Evolutionary conservation across 2,113 vertebrate genomes (phyloP).

Genomic region (Phylloscopus whistleri): DNA sequence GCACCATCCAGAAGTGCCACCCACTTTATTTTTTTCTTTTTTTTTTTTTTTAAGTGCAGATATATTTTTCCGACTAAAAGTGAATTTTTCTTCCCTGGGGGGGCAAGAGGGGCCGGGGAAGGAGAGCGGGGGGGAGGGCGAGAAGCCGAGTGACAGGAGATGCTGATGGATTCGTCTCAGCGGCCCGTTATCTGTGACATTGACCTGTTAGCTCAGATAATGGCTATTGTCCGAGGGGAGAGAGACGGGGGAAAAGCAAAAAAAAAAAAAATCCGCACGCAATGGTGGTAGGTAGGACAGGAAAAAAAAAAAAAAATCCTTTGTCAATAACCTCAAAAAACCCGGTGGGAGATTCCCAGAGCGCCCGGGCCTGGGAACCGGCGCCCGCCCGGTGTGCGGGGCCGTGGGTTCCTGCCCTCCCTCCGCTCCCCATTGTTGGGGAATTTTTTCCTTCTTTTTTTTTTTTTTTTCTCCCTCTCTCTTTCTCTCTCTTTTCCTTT

Average conservation of each 20-base stretch:
- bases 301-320: conserved; percentile 48
- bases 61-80: conserved; percentile 31
- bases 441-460: conserved; percentile 26
- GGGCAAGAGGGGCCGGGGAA: background rate
- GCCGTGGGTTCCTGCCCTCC: conserved; percentile 89
- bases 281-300: conserved; percentile 82
- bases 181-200: conserved; percentile 88
- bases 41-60: background rate
- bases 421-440: conserved; percentile 87
- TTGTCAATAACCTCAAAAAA: conserved; percentile 84
- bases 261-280: conserved; percentile 21
- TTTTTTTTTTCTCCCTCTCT: background rate
- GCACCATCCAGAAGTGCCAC: background rate
- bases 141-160: conserved; percentile 77
- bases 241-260: background rate
- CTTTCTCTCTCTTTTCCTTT: too few relatives aligned
- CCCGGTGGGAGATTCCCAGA: conserved; percentile 83
- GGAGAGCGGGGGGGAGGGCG: conserved; percentile 31
- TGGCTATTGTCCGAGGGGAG: conserved; percentile 85
- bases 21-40: background rate
- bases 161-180: conserved; percentile 88
- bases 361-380: conserved; percentile 82
- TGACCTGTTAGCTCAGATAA: conserved; percentile 95
- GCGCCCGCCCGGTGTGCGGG: conserved; percentile 77
- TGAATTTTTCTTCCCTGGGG: conserved; percentile 34